phyloP scores from a whole-genome alignment of 2,113 vertebrate genomes.

The Myanophis thanlyinensis region DNA sequence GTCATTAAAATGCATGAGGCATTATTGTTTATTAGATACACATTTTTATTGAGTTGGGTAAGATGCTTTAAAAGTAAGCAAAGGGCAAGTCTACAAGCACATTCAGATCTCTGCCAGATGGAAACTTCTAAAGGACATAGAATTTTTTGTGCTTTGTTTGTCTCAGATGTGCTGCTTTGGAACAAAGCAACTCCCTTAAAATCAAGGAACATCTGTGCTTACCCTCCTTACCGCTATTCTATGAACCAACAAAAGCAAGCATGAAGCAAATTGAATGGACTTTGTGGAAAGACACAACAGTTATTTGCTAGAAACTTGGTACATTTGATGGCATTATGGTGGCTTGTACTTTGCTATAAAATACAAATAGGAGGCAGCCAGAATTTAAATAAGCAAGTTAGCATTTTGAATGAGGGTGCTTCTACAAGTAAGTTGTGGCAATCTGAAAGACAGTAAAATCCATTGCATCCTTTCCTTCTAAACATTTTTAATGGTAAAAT shows the following conservation, averaged over 20 bases:
- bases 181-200: not conserved
- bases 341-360: not conserved
- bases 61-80: constrained; percentile 19
- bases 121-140: constrained; percentile 18
- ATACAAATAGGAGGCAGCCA: not conserved
- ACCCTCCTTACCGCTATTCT: not conserved
- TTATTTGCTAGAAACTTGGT: constrained; percentile 6
- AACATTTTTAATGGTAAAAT: not conserved
- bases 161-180: not conserved
- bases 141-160: not conserved
- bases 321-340: not conserved
- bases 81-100: constrained; percentile 19
- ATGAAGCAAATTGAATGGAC: not conserved
- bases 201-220: constrained; percentile 11
- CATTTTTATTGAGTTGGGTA: constrained; percentile 33
- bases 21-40: constrained; percentile 26
- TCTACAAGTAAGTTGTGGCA: not conserved
- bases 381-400: not conserved
- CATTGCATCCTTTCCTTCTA: not conserved
- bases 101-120: constrained; percentile 9
- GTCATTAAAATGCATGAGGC: constrained; percentile 23
- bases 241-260: not conserved
- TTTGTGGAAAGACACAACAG: constrained; percentile 11
- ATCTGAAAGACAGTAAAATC: not conserved
- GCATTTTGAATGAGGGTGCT: not conserved